Evolutionary conservation across 1,140 invertebrate genomes (phyloP).

Genomic region (Heliothis virescens): DNA sequence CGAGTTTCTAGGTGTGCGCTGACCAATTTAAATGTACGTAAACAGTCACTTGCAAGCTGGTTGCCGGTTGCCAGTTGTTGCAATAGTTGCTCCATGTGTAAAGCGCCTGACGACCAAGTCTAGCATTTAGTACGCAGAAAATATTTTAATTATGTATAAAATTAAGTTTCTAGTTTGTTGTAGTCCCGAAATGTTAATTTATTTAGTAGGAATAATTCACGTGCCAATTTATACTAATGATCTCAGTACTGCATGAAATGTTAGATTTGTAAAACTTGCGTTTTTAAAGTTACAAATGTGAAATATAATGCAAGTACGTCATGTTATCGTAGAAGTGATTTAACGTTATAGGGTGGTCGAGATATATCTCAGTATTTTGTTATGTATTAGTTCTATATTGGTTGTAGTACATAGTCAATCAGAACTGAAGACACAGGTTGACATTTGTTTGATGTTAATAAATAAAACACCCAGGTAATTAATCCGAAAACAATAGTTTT

Average conservation of each 20-base stretch:
- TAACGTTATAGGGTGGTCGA: background rate
- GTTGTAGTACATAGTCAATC: slow-evolving; percentile 21
- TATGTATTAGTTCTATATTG: slow-evolving; percentile 27
- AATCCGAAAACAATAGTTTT: slow-evolving; percentile 86
- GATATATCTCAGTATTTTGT: slow-evolving; percentile 6
- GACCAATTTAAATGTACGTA: no score
- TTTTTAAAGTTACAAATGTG: slow-evolving; percentile 41
- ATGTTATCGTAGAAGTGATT: slow-evolving; percentile 1
- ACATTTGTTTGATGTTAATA: slow-evolving; percentile 50
- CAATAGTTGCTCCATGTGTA: no score
- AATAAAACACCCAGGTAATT: slow-evolving; percentile 82
- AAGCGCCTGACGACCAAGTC: no score
- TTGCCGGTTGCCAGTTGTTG: no score
- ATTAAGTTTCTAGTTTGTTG: slow-evolving; percentile 17
- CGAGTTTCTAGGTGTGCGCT: no score
- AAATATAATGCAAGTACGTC: slow-evolving; percentile 30
- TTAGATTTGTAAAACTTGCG: slow-evolving; percentile 29
- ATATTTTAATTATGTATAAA: slow-evolving; percentile 24
- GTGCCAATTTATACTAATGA: slow-evolving; percentile 40
- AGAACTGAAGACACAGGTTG: slow-evolving; percentile 24
- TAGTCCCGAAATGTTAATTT: slow-evolving; percentile 6
- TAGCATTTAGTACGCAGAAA: no score
- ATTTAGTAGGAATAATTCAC: slow-evolving; percentile 32
- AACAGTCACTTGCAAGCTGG: no score
- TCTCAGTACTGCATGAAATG: slow-evolving; percentile 42